phyloP scores from a whole-genome alignment of 2,797 vertebrate species.

The Hydrophis major region DNA sequence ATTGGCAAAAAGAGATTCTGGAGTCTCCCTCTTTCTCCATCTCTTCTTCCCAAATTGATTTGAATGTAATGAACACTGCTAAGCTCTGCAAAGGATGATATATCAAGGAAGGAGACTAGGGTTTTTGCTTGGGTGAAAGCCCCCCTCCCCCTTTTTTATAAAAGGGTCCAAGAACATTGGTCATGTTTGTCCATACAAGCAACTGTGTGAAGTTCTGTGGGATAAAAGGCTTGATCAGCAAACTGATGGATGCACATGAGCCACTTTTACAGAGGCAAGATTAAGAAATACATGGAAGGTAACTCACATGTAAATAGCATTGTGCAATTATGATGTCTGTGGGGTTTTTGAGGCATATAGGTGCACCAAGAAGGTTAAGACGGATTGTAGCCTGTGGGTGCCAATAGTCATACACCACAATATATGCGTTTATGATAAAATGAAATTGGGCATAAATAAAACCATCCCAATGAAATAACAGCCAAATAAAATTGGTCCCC shows the following conservation, averaged over 20 bases:
- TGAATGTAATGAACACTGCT: not conserved
- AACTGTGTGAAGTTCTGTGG: not conserved
- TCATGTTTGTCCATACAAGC: not conserved
- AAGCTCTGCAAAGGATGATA: slow-evolving; percentile 10
- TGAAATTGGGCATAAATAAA: not conserved
- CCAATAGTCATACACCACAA: not conserved
- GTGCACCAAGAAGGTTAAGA: not conserved
- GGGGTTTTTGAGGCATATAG: not conserved
- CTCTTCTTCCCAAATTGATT: not conserved
- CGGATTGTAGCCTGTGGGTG: not conserved
- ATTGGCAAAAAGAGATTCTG: not conserved
- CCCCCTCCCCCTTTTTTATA: not conserved
- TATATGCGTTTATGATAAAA: not conserved
- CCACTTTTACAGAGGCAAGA: not conserved
- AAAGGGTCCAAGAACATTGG: not conserved
- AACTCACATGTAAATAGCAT: not conserved
- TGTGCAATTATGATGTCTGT: not conserved
- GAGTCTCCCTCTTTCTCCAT: not conserved
- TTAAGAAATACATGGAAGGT: not conserved
- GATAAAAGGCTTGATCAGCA: not conserved
- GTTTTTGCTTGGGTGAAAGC: not conserved
- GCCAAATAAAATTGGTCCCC: not conserved
- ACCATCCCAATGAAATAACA: not conserved
- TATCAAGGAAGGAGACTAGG: not conserved
- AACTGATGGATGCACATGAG: not conserved